A percentile compares a stretch with the other conserved stretches of the same genome.
Evolutionary conservation across 2,113 vertebrate species (phyloP).

Genomic region (Cairina moschata): DNA sequence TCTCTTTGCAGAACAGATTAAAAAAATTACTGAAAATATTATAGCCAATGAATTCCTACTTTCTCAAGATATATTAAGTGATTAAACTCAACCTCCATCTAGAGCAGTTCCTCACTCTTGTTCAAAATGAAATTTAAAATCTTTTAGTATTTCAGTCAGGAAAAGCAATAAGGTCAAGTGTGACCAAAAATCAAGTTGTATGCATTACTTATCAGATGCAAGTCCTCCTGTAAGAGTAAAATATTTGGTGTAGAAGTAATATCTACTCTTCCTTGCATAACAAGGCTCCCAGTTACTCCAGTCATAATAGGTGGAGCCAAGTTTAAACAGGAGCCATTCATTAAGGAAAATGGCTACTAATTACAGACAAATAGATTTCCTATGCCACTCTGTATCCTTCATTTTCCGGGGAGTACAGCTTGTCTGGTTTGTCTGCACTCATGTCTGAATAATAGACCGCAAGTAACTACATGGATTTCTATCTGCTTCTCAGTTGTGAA

Average conservation of each 20-base stretch:
- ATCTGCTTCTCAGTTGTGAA: background rate
- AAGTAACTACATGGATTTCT: background rate
- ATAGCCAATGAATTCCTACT: background rate
- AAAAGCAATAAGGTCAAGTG: background rate
- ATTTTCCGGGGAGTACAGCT: background rate
- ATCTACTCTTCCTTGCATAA: background rate
- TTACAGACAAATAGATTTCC: background rate
- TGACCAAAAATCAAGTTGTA: background rate
- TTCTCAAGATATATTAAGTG: background rate
- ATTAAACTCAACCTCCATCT: background rate
- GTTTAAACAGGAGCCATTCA: background rate
- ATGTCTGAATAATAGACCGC: background rate
- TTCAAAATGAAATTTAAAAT: background rate
- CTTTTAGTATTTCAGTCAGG: background rate
- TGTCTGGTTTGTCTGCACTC: background rate
- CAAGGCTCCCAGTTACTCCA: background rate
- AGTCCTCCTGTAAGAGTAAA: background rate
- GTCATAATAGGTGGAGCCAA: background rate
- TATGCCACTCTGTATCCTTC: background rate
- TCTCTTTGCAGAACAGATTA: background rate
- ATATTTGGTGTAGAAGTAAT: background rate
- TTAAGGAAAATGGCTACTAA: background rate
- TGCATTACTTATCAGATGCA: background rate
- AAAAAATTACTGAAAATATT: background rate
- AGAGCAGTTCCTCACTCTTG: background rate